Evolutionary conservation across 1,140 invertebrate species (phyloP), one percentile per base, ranked within the genome.

Genomic region (Rhyacophila brunnea): DNA sequence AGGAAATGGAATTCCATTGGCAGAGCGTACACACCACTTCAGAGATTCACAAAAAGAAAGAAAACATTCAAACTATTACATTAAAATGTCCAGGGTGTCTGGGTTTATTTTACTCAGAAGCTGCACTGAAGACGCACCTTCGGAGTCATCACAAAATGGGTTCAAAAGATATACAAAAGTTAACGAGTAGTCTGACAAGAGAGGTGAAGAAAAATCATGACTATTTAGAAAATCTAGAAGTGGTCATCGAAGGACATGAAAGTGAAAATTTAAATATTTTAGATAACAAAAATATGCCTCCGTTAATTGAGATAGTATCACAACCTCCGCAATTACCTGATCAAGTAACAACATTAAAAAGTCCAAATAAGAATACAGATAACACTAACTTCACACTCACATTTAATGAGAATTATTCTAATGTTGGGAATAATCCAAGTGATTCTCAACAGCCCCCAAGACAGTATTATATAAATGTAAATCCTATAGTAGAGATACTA

Each of bases 61-160:
- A 74, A 9, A 66, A 77, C 0, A 70, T 70, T 10, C 71, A 78
- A 18, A 75, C 74, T 42, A 73, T 76, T 20, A 68, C 72, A 34
- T 74, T 78, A 10, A 64, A 66, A 23, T 79, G 77, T 47, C 77
- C 77, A 11, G 77, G 76, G 0, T 79, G 77, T 51, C 63, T 68
- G 0, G 74, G 71, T 44, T 56, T 72, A 1, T 79, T 79, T 44
- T 71, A 74, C 46, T 68, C 73, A 2, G 75, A 76, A 58, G 72
- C 74, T 52, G 73, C 72, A 1, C 51, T 79, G 1, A 68, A 74
- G 58, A 74, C 63, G 3, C 77, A 79, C 57, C 56, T 79, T 10
- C 70, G 74, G 2, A 74, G 71, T 35, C 77, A 79, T 62, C 77
- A 79, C 54, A 78, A 78, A 71, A 79, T 79, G 77, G 74, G 71